Conservation (phyloP, 2,797 vertebrate genomes). For the Oryzias sinensis region DNA sequence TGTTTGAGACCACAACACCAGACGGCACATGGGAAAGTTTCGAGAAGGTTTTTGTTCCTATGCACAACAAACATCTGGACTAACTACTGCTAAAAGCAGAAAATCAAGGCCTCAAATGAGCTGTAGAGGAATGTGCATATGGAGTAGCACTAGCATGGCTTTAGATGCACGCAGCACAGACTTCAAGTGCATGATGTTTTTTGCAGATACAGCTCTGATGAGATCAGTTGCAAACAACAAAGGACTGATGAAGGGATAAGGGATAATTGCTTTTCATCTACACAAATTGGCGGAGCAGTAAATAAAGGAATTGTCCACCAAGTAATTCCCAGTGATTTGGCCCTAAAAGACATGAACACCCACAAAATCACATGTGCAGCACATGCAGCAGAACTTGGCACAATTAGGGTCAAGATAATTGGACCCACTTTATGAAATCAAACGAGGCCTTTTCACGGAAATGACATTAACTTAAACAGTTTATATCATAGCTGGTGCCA, state of each 20-base stretch:
- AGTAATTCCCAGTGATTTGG: constrained; percentile 15
- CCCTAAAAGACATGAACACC: constrained; percentile 14
- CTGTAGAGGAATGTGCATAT: constrained; percentile 30
- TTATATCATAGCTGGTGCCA: too few species aligned
- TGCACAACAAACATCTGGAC: constrained; percentile 75
- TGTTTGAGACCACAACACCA: constrained; percentile 68
- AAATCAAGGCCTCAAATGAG: constrained; percentile 61
- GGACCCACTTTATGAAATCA: too few species aligned
- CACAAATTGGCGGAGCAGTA: constrained; percentile 27
- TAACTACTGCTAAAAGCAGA: constrained; percentile 51
- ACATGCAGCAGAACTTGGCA: not conserved
- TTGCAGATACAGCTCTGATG: constrained; percentile 42
- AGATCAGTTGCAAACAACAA: constrained; percentile 45
- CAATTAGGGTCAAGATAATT: too few species aligned
- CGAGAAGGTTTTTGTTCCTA: constrained; percentile 70
- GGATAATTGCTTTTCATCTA: constrained; percentile 25
- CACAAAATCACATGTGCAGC: not conserved
- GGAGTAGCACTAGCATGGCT: constrained; percentile 22
- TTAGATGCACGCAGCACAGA: constrained; percentile 38
- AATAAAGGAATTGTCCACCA: constrained; percentile 34
- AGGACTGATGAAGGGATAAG: constrained; percentile 26
- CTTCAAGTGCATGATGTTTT: constrained; percentile 19
- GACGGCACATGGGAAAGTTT: constrained; percentile 75
- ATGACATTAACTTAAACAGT: too few species aligned
- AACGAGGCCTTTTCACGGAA: not conserved